These are phyloP conservation scores for Diaperis boleti DNA, from an alignment of 2,888 invertebrate species.

Conservation along the genomic window DNA sequence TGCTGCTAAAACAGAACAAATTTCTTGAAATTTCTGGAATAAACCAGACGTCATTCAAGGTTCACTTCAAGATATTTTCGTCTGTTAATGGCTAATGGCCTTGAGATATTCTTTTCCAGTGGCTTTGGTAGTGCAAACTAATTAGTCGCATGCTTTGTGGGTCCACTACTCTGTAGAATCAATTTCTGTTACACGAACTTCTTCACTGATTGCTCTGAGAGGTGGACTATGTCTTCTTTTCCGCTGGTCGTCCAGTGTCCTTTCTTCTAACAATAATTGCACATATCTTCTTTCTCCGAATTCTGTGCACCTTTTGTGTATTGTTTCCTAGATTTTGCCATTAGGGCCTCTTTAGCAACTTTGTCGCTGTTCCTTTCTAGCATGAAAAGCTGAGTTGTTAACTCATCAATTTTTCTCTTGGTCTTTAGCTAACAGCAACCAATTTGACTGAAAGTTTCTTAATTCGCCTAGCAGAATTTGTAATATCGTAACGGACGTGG, in stretches of 20 bases:
- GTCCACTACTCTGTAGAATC: conserved; percentile 52
- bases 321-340: conserved; percentile 9
- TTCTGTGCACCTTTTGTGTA: too few species aligned
- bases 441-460: too few species aligned
- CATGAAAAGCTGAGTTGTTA: conserved; percentile 47
- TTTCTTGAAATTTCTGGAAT: conserved; percentile 53
- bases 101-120: conserved; percentile 46
- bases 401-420: too few species aligned
- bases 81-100: conserved; percentile 31
- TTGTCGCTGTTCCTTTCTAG: conserved; percentile 44
- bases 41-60: conserved; percentile 49
- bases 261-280: conserved; percentile 37
- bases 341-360: conserved; percentile 42
- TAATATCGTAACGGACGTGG: too few species aligned
- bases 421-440: too few species aligned
- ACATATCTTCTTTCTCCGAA: conserved; percentile 14
- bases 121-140: conserved; percentile 43
- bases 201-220: conserved; percentile 43
- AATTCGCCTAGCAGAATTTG: too few species aligned
- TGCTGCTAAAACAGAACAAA: conserved; percentile 52
- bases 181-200: conserved; percentile 12
- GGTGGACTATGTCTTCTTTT: conserved; percentile 48
- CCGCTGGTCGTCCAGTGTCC: conserved; percentile 33
- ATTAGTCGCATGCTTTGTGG: too few species aligned
- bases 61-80: conserved; percentile 37